Base-by-base conservation (phyloP, 2,113 vertebrate species). In the Thalassarche chlororhynchos region DNA sequence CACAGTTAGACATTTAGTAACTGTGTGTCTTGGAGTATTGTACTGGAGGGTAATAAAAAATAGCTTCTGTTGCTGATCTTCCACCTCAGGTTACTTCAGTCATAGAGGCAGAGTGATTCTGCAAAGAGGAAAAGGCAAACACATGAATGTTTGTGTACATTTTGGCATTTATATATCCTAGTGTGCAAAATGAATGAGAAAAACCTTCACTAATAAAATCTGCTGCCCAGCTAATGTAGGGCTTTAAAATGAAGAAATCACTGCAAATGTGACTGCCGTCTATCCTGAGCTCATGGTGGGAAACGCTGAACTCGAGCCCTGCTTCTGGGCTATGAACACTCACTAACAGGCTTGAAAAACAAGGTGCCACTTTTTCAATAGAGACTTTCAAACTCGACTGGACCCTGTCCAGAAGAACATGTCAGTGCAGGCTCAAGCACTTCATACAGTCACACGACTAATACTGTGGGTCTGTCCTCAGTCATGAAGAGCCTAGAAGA, bases 71-170 rank as follows among this genome's bases (percentile, higher is more conserved):
- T 98, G 97, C 68, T 84, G 16, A 2, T 92, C 92, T 97, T 97
- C 98, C 98, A 97, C 98, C 98, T 99, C 99, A 99, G 98, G 99
- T 99, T 96, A 99, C 99, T 99, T 99, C 99, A 21, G 99, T 99
- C 99, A 99, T 99, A 84, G 99, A 99, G 87, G 99, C 99, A 60
- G 99, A 99, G 98, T 99, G 99, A 98, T 99, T 99, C 99, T 99
- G 98, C 61, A 98, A 96, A 96, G 86, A 97, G 12, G 18, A 87
- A 89, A 89, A 97, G 47, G 46, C 69, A 97, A 84, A 97, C 54
- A 94, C 16, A 7, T 93, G 17, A 96, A 55, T 17, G 34, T 65
- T 46, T 69, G 17, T 36, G 19, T 19, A 38, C 19, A 29, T 31
- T 57, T 70, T 65, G 36, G 28, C 51, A 78, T 44, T 81, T 40